Conservation (phyloP, 1,140 invertebrate genomes). For the Heliconius nattereri region DNA sequence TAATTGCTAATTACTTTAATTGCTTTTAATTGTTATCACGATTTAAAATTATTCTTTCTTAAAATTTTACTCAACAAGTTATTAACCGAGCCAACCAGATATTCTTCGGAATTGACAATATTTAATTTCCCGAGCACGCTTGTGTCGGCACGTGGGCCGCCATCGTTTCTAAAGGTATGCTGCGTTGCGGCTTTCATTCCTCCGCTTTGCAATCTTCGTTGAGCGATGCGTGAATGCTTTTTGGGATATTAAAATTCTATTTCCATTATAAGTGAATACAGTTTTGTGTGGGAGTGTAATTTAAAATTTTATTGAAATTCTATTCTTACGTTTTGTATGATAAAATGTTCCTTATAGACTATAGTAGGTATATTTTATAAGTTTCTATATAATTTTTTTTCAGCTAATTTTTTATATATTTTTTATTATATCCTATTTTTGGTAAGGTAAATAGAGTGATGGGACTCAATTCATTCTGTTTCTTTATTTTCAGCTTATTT, state of each 20-base stretch:
- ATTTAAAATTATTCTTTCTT: too few species aligned
- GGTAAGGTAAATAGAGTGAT: too few species aligned
- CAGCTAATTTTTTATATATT: too few species aligned
- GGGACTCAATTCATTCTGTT: too few species aligned
- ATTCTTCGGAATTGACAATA: neutral
- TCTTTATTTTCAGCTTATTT: too few species aligned
- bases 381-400: neutral
- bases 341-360: neutral
- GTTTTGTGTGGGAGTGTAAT: neutral
- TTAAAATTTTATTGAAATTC: neutral
- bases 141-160: conserved; percentile 39
- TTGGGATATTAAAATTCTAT: conserved; percentile 32
- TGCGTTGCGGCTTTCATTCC: conserved; percentile 37
- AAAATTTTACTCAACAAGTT: too few species aligned
- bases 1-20: too few species aligned
- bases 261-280: conserved; percentile 25
- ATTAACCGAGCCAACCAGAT: neutral
- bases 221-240: conserved; percentile 44
- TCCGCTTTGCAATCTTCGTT: conserved; percentile 41
- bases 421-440: too few species aligned
- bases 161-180: conserved; percentile 44
- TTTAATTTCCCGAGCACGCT: conserved; percentile 48
- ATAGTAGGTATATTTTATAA: neutral
- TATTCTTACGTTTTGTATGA: neutral
- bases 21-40: too few species aligned